Evolutionary conservation across 2,113 vertebrate species (phyloP), one percentile per base, ranked within the genome.

Genomic region (Dipodomys ordii): DNA sequence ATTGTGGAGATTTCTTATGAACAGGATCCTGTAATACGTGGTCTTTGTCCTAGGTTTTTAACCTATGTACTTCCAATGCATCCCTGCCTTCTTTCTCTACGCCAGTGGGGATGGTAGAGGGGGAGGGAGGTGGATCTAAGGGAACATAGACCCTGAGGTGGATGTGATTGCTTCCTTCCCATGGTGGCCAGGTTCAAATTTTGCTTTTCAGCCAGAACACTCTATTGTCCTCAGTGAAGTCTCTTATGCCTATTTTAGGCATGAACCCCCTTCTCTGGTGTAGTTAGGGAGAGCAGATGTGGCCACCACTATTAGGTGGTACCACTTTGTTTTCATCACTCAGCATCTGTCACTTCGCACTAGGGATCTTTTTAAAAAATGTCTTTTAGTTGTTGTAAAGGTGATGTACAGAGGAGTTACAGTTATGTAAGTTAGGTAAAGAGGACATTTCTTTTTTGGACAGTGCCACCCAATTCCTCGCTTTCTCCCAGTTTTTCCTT

Each of bases 21-120:
- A 44, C 0, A 0, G 44, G 8, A 12, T 60, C 6, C 0, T 23
- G 30, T 12, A 27, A 1, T 27, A 20, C 8, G 65, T 28, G 10
- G 68, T 22, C n/a, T 60, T 80, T 39, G 44, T 73, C 57, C 90
- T 32, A 16, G 12, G 15, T 57, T 57, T 57, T 57, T 13, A 16
- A 57, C 12, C 53, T 13, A 57, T 57, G 53, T 18, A 57, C 53
- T 57, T 57, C 53, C 12, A 57, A 57, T 57, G 53, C 15, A 16
- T 57, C 49, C 49, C 49, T 49, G 49, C 9, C 49, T 28, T 49
- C 39, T 25, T 77, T 65, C 73, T 62, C 7, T 19, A 46, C 25
- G 13, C 60, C 62, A 64, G 60, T 81, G 46, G 25, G 44, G 28
- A 39, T 39, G 35, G 35, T 39, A 39, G 35, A 39, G 35, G 35